Conservation (phyloP, 2,797 vertebrate genomes). For the Chelon labrosus region DNA sequence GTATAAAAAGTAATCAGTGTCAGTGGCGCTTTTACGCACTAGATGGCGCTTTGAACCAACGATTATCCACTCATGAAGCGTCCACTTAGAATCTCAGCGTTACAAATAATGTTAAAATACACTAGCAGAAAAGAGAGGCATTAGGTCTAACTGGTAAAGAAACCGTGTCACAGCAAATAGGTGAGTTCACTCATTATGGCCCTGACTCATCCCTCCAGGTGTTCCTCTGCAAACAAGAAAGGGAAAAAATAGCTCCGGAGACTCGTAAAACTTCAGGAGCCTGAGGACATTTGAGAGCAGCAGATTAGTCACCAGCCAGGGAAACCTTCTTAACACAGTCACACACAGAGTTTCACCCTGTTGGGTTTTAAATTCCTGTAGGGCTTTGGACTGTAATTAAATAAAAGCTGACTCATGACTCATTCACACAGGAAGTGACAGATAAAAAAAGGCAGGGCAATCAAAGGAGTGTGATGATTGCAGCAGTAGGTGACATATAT, state of each 20-base stretch:
- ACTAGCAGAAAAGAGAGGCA: background rate
- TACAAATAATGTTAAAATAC: background rate
- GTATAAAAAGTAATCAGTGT: accelerated
- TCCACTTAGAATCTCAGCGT: background rate
- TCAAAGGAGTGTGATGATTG: no score
- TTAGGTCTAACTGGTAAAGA: background rate
- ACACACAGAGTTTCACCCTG: conserved; percentile 30
- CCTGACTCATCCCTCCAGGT: conserved; percentile 42
- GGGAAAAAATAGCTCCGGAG: background rate
- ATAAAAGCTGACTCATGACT: conserved; percentile 30
- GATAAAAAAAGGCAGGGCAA: background rate
- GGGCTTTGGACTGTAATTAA: background rate
- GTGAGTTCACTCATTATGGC: conserved; percentile 16
- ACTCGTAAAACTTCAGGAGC: background rate
- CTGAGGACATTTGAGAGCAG: background rate
- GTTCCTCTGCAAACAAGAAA: background rate
- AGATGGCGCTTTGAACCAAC: conserved; percentile 60
- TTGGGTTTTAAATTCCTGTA: background rate
- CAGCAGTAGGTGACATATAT: no score
- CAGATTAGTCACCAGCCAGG: conserved; percentile 16
- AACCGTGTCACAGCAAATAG: background rate
- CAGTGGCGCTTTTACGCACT: background rate
- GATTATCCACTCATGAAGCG: background rate
- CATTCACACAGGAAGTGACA: background rate
- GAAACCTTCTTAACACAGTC: background rate